A percentile compares a stretch with the other conserved stretches of the same genome.
Evolutionary conservation across 2,113 vertebrate species (phyloP).

Genomic region (Pterophyllum scalare): DNA sequence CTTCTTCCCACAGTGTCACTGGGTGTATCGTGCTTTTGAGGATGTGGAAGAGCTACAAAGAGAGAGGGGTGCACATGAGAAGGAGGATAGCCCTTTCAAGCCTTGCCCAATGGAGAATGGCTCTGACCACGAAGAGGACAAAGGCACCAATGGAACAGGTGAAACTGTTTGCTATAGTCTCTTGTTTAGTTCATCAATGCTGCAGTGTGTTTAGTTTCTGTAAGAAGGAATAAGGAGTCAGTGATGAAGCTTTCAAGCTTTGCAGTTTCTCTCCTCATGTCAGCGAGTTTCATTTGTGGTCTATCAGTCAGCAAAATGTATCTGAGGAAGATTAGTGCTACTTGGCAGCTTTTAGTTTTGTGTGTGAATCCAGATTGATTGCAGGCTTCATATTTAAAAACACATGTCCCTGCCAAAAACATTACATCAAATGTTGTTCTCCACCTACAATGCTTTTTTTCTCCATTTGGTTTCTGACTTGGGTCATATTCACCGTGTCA

Average conservation of each 20-base stretch:
- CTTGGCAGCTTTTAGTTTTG: background rate
- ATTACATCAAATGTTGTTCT: slow-evolving; percentile 10
- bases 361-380: slow-evolving; percentile 12
- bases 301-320: background rate
- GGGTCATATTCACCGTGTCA: background rate
- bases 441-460: background rate
- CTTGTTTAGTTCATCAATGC: background rate
- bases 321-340: background rate
- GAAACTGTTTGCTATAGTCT: background rate
- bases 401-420: background rate
- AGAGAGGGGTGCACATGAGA: slow-evolving; percentile 27
- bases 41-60: slow-evolving; percentile 86
- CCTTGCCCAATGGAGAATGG: slow-evolving; percentile 73
- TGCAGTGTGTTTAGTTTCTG: background rate
- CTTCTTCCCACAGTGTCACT: slow-evolving; percentile 80
- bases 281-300: background rate
- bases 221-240: background rate
- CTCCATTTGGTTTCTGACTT: slow-evolving; percentile 15
- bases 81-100: slow-evolving; percentile 62
- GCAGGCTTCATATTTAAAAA: background rate
- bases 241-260: background rate
- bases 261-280: background rate
- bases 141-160: slow-evolving; percentile 79
- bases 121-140: slow-evolving; percentile 74
- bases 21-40: slow-evolving; percentile 92